phyloP scores from a whole-genome alignment of 2,113 vertebrate species.

The Chionomys nivalis region DNA sequence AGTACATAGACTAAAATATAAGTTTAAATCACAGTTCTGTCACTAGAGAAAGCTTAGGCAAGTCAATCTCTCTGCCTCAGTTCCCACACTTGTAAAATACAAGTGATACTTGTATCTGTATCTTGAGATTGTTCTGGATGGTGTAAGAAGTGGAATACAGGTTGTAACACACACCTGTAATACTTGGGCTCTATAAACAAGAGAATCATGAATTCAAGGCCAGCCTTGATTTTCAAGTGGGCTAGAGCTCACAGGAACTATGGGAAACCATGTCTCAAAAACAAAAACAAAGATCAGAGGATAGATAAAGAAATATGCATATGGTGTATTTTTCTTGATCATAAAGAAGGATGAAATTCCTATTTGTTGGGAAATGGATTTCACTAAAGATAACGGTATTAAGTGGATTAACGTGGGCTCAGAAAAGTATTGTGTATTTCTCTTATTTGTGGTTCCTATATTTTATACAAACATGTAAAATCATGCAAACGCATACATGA shows the following conservation, averaged over 20 bases:
- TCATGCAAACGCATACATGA: not conserved
- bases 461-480: not conserved
- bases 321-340: not conserved
- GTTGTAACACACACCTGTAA: not conserved
- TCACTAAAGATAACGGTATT: not conserved
- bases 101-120: not conserved
- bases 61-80: constrained; percentile 7
- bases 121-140: not conserved
- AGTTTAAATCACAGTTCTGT: not conserved
- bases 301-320: not conserved
- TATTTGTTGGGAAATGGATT: not conserved
- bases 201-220: not conserved
- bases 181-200: not conserved
- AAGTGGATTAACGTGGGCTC: not conserved
- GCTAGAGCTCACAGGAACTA: not conserved
- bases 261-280: not conserved
- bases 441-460: not conserved
- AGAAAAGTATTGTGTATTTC: not conserved
- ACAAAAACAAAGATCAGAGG: not conserved
- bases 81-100: constrained; percentile 24
- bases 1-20: not conserved
- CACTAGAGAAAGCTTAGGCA: not conserved
- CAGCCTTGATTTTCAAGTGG: not conserved
- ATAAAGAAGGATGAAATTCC: not conserved
- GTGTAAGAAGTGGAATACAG: not conserved